Evolutionary conservation across 2,113 vertebrate species (phyloP).

Genomic region (Oenanthe oenanthe): DNA sequence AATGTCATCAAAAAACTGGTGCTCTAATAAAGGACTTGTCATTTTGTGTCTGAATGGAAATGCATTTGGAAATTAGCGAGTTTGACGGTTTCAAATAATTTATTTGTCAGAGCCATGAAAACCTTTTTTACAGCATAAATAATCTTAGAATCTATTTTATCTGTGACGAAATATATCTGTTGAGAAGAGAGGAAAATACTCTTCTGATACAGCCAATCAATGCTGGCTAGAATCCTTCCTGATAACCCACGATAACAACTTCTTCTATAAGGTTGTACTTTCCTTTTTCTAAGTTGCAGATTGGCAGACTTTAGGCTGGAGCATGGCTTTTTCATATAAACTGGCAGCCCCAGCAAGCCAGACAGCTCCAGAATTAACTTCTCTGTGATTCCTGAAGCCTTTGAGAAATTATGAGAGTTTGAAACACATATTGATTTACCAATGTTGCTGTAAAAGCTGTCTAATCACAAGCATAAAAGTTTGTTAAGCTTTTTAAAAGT

Average conservation of each 20-base stretch:
- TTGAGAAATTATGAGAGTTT: constrained; percentile 33
- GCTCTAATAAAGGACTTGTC: not conserved
- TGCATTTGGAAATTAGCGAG: not conserved
- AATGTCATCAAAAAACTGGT: not conserved
- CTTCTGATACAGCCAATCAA: not conserved
- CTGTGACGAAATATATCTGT: not conserved
- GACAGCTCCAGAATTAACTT: constrained; percentile 3
- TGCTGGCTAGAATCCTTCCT: not conserved
- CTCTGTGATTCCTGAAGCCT: constrained; percentile 34
- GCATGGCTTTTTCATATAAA: not conserved
- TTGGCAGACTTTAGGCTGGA: not conserved
- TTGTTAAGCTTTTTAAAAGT: constrained; percentile 17
- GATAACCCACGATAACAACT: not conserved
- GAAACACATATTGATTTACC: not conserved
- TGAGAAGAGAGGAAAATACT: not conserved
- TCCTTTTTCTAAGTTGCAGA: constrained; percentile 5
- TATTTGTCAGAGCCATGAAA: not conserved
- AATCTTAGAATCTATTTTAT: not conserved
- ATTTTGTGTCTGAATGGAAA: not conserved
- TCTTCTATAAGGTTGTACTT: not conserved
- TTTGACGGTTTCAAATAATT: not conserved
- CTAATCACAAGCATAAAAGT: not conserved
- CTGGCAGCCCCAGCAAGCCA: not conserved
- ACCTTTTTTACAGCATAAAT: not conserved
- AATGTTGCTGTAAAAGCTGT: not conserved